A percentile compares a stretch with the other conserved stretches of the same genome.
Conservation (phyloP, 2,113 vertebrate species). For the Sander lucioperca region DNA sequence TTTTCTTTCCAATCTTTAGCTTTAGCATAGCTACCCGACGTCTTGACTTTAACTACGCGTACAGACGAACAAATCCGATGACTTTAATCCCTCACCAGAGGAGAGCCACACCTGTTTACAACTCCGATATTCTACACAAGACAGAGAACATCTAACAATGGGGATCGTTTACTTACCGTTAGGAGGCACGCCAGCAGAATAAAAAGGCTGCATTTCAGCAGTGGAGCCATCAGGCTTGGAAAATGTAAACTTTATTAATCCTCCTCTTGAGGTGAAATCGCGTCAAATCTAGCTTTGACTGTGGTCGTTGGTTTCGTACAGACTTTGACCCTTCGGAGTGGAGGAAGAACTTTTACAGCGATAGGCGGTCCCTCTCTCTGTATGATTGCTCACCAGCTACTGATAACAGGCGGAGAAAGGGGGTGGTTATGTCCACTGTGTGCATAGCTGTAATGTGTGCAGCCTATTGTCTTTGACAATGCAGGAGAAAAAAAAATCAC, state of each 20-base stretch:
- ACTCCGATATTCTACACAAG: background rate
- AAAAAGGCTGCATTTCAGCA: constrained; percentile 25
- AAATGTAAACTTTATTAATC: background rate
- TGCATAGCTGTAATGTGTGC: constrained; percentile 19
- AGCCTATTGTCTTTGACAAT: constrained; percentile 32
- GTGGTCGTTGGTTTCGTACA: constrained; percentile 6
- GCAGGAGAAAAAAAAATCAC: background rate
- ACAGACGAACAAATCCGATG: background rate
- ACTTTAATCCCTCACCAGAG: fast-evolving
- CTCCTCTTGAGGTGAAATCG: background rate
- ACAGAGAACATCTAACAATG: background rate
- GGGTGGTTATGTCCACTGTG: constrained; percentile 6
- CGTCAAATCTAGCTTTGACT: background rate
- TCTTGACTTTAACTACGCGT: background rate
- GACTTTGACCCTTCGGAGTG: constrained; percentile 69
- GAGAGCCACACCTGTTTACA: constrained; percentile 57
- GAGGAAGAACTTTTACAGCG: constrained; percentile 25
- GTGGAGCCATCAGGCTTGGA: constrained; percentile 47
- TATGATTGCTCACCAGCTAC: constrained; percentile 30
- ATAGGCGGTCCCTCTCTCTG: constrained; percentile 54
- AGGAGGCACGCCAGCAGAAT: constrained; percentile 38
- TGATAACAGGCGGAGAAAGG: constrained; percentile 62
- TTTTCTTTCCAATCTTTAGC: background rate
- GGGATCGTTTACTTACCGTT: constrained; percentile 58
- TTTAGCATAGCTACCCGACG: too few species aligned